Evolutionary conservation across 2,113 vertebrate genomes (phyloP).

Genomic region (Rhynchomys soricoides): DNA sequence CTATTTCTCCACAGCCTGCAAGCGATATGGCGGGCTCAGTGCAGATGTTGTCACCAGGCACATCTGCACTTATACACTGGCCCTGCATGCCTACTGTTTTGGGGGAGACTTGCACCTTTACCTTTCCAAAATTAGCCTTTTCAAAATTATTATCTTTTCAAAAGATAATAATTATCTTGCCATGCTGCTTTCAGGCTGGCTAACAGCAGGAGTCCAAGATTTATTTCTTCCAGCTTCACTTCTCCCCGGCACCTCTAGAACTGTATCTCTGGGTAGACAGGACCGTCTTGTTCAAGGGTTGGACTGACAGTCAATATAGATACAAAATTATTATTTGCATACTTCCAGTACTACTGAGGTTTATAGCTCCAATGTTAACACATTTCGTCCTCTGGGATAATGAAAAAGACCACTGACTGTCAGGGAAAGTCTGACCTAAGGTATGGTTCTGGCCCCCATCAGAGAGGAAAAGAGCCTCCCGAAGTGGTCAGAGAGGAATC

Average conservation of each 20-base stretch:
- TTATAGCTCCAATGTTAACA: not conserved
- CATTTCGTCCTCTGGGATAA: not conserved
- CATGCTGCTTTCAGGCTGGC: not conserved
- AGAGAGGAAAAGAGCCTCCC: not conserved
- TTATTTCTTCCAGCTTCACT: not conserved
- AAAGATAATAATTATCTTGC: not conserved
- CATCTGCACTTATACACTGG: not conserved
- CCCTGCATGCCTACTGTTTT: not conserved
- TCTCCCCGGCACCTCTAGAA: not conserved
- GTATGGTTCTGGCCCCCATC: not conserved
- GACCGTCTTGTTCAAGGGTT: not conserved
- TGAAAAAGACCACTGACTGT: not conserved
- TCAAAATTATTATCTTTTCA: not conserved
- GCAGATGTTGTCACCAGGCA: not conserved
- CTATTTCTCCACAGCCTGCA: not conserved
- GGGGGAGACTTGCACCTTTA: not conserved
- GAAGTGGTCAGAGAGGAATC: not conserved
- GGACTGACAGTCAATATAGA: not conserved
- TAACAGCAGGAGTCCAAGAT: constrained; percentile 6
- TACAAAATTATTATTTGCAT: not conserved
- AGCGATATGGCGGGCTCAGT: not conserved
- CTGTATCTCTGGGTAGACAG: not conserved
- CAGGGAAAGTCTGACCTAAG: not conserved
- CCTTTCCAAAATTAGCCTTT: not conserved
- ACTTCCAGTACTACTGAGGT: not conserved